Evolutionary conservation across 2,888 invertebrate genomes (phyloP).

Genomic region (Heteromyza rotundicornis): DNA sequence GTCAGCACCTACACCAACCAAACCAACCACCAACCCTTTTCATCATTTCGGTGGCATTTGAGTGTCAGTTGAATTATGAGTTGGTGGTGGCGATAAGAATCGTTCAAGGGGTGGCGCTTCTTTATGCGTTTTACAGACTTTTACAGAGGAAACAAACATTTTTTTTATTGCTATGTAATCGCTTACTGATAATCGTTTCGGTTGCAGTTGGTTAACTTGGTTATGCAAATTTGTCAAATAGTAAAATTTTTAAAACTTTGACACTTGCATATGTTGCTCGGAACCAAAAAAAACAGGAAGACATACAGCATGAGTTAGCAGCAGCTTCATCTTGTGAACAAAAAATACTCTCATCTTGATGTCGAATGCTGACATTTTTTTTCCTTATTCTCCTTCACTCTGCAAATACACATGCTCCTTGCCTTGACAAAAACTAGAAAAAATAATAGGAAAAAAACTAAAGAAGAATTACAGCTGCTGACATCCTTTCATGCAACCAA

Average conservation of each 20-base stretch:
- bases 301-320: too few relatives aligned
- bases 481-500: too few relatives aligned
- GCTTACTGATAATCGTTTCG: constrained; percentile 12
- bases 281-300: too few relatives aligned
- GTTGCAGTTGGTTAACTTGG: constrained; percentile 10
- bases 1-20: constrained; percentile 6
- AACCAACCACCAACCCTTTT: constrained; percentile 15
- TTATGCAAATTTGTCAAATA: background rate
- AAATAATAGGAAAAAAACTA: background rate
- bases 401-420: background rate
- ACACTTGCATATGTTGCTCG: background rate
- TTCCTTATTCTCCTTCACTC: background rate
- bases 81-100: constrained; percentile 9
- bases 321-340: too few relatives aligned
- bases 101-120: constrained; percentile 5
- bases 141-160: background rate
- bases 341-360: too few relatives aligned
- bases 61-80: constrained; percentile 12
- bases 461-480: too few relatives aligned
- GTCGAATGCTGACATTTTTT: background rate
- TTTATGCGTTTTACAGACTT: background rate
- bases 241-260: background rate
- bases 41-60: background rate
- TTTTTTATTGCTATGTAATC: too few relatives aligned
- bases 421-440: background rate